A percentile compares a stretch with the other conserved stretches of the same genome.
phyloP scores from a whole-genome alignment of 2,113 vertebrate genomes.

The Gavia stellata region DNA sequence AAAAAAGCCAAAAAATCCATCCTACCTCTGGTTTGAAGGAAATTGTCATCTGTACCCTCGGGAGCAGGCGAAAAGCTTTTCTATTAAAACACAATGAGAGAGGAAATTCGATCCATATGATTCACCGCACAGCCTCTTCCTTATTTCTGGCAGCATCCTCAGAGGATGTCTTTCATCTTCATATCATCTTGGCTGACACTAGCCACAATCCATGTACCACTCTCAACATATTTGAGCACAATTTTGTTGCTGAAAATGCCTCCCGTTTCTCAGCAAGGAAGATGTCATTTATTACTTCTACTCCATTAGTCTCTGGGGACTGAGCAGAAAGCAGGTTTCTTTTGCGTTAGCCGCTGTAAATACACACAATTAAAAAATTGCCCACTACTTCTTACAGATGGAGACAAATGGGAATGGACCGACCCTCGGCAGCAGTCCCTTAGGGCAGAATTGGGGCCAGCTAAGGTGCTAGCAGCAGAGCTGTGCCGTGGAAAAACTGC shows the following conservation, averaged over 20 bases:
- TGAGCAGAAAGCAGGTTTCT: neutral
- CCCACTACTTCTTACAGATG: neutral
- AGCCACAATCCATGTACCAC: neutral
- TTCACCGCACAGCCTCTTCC: slow-evolving; percentile 3
- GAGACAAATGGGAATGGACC: neutral
- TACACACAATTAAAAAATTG: neutral
- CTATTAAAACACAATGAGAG: slow-evolving; percentile 23
- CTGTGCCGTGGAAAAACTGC: neutral
- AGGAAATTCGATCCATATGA: slow-evolving; percentile 40
- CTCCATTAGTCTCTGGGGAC: neutral
- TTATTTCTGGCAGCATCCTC: slow-evolving; percentile 35
- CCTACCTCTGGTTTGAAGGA: neutral
- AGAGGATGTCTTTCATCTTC: slow-evolving; percentile 2
- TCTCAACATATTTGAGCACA: neutral
- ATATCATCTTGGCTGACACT: neutral
- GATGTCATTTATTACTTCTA: neutral
- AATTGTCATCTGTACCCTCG: slow-evolving; percentile 11
- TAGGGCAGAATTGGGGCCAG: neutral
- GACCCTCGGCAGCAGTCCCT: neutral
- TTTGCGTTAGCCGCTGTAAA: neutral
- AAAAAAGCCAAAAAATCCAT: neutral
- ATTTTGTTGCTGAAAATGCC: neutral
- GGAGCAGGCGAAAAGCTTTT: slow-evolving; percentile 20
- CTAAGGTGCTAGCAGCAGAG: neutral
- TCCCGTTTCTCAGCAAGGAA: neutral